phyloP scores from a whole-genome alignment of 2,797 vertebrate genomes.

The Amniataba percoides region DNA sequence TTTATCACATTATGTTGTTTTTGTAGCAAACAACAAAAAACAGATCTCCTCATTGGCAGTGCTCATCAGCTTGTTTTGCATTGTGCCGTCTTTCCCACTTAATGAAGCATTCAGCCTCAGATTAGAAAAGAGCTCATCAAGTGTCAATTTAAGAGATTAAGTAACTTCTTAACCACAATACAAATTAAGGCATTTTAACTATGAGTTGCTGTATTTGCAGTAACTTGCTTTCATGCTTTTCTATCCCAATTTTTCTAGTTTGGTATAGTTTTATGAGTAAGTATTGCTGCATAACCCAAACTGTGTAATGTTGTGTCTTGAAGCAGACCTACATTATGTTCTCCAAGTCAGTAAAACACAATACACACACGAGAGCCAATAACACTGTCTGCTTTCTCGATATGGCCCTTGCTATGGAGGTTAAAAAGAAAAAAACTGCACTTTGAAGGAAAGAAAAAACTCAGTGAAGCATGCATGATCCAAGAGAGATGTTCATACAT shows the following conservation, averaged over 20 bases:
- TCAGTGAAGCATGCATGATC: constrained; percentile 44
- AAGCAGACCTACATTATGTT: constrained; percentile 62
- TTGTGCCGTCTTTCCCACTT: constrained; percentile 47
- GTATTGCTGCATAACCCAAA: constrained; percentile 26
- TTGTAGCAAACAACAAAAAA: constrained; percentile 52
- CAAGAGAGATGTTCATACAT: constrained; percentile 4
- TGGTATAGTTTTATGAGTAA: no score
- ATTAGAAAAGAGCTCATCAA: constrained; percentile 61
- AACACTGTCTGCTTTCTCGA: constrained; percentile 48
- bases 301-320: constrained; percentile 40
- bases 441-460: background rate
- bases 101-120: constrained; percentile 67
- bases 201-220: background rate
- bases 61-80: constrained; percentile 62
- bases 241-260: constrained; percentile 15
- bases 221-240: constrained; percentile 13
- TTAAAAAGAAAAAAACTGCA: constrained; percentile 29
- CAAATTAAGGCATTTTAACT: constrained; percentile 31
- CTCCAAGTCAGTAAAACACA: constrained; percentile 32
- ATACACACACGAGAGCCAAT: constrained; percentile 40
- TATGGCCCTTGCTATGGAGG: constrained; percentile 34
- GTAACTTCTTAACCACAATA: constrained; percentile 47
- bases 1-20: constrained; percentile 66
- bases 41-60: constrained; percentile 53
- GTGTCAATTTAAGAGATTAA: constrained; percentile 66